A percentile compares a stretch with the other conserved stretches of the same genome.
Conservation (phyloP, 2,888 invertebrate species). For the Stenurella melanura region DNA sequence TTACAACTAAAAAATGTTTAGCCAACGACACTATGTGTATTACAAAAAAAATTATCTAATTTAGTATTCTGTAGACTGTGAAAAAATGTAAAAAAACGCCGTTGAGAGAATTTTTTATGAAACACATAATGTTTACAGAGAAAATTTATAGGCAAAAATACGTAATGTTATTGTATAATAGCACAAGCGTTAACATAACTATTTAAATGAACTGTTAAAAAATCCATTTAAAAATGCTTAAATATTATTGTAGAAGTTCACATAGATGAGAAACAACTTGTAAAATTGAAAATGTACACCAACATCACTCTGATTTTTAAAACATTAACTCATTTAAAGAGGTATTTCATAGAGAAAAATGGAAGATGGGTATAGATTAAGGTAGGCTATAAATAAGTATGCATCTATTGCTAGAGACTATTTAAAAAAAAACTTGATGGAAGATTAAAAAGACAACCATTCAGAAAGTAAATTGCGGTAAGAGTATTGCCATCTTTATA, state of each 20-base stretch:
- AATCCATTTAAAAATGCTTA: slow-evolving; percentile 61
- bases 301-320: slow-evolving; percentile 41
- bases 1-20: slow-evolving; percentile 51
- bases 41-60: slow-evolving; percentile 10
- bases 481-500: slow-evolving; percentile 9
- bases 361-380: slow-evolving; percentile 11
- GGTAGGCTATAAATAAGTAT: neutral
- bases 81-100: slow-evolving; percentile 16
- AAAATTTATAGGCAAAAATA: slow-evolving; percentile 35
- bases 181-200: slow-evolving; percentile 57
- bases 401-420: slow-evolving; percentile 10
- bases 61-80: neutral
- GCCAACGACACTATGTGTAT: slow-evolving; percentile 42
- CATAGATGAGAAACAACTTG: slow-evolving; percentile 53
- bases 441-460: slow-evolving; percentile 24
- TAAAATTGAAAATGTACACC: slow-evolving; percentile 52
- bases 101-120: slow-evolving; percentile 7
- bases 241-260: slow-evolving; percentile 59
- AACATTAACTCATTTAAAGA: slow-evolving; percentile 10
- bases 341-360: slow-evolving; percentile 10
- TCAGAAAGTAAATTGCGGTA: slow-evolving; percentile 14
- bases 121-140: slow-evolving; percentile 17
- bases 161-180: slow-evolving; percentile 54
- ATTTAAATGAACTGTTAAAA: slow-evolving; percentile 55
- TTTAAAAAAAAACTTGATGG: slow-evolving; percentile 28